Evolutionary conservation across 2,113 vertebrate species (phyloP).

Genomic region (Harpagus bidentatus): DNA sequence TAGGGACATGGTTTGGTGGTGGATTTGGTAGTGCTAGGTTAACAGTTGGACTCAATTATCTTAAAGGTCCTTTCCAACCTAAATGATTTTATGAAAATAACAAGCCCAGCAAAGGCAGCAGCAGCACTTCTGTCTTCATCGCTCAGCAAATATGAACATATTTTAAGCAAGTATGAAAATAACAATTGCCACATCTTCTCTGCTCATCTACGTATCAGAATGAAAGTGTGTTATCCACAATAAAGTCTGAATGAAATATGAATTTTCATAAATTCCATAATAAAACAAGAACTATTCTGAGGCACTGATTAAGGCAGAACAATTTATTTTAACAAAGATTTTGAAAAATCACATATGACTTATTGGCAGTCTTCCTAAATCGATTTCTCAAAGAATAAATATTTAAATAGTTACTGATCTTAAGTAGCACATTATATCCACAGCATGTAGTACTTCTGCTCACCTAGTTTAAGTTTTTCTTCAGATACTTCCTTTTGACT

Average conservation of each 20-base stretch:
- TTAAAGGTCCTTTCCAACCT: background rate
- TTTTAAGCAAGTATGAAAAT: background rate
- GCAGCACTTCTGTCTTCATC: background rate
- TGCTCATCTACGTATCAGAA: background rate
- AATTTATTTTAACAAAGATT: background rate
- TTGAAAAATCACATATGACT: background rate
- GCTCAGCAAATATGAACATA: background rate
- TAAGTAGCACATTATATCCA: background rate
- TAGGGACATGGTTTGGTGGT: background rate
- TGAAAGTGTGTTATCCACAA: background rate
- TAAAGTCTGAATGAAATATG: background rate
- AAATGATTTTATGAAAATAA: background rate
- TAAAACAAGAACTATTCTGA: background rate
- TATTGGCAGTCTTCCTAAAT: background rate
- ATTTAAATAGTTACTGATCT: background rate
- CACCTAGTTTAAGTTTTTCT: background rate
- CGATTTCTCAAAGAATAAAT: background rate
- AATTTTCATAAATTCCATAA: background rate
- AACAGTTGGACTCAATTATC: background rate
- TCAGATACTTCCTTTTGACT: background rate
- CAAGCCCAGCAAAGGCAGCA: background rate
- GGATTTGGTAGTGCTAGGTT: background rate
- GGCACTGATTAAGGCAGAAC: background rate
- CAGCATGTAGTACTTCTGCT: background rate
- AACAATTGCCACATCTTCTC: background rate